Evolutionary conservation across 2,797 vertebrate genomes (phyloP), one percentile per base, ranked within the genome.

Genomic region (Tokudaia tokunoshimensis): DNA sequence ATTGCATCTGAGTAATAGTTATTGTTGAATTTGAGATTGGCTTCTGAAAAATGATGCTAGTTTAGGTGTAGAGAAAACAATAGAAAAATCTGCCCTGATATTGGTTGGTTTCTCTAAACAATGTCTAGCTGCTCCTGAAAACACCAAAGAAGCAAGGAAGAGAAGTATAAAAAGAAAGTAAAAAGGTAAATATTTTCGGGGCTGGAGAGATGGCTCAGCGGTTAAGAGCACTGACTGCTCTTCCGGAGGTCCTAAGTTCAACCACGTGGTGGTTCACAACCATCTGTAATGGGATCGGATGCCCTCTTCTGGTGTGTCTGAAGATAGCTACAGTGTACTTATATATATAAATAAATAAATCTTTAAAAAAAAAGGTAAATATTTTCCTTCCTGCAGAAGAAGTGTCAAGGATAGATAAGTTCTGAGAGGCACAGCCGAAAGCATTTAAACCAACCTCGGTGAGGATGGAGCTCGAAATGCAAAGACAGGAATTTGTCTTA

Each of bases 21-120:
- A n/a, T 55, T 67, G 17, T 96, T 92, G 6, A 17, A 20, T 84
- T 41, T 19, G 52, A 85, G 26, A 89, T 86, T 92, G 67, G 59
- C n/a, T 57, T 95, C 57, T 86, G 7, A 50, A 57, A 47, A 92
- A 65, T 59, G 26, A 80, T 70, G 6, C 61, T 80, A 37, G 72
- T 95, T 78, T 59, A 67, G 26, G 50, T 88, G 20, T 2, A 26
- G 1, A 79, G 78, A 80, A 44, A 92, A 29, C 9, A 0, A 14
- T n/a, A 57, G 85, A 67, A 92, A 92, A 78, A 80, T 61, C 22
- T 87, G 41, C 47, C 55, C 0, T n/a, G 50, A 72, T 89, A 47
- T 22, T 88, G 50, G 80, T 72, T 22, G 67, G 10, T 65, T 86
- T 94, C 91, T 97, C 94, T 92, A 93, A 93, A 96, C 95, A 86